A percentile compares a stretch with the other conserved stretches of the same genome.
Conservation (phyloP, 2,113 vertebrate species). For the Vireo altiloquus region DNA sequence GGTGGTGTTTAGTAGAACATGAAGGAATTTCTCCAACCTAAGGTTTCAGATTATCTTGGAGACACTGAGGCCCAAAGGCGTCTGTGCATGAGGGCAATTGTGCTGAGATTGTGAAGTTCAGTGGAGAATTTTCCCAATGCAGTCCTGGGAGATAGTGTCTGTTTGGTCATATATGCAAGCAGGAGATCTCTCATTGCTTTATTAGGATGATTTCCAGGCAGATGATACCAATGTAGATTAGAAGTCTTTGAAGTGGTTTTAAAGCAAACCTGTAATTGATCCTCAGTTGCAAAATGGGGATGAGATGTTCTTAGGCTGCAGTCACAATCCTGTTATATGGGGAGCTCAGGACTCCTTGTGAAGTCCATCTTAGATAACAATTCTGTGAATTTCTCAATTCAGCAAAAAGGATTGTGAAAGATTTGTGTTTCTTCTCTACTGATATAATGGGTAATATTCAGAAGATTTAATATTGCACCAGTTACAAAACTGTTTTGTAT, state of each 20-base stretch:
- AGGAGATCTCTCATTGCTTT: background rate
- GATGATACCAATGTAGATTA: background rate
- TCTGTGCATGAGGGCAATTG: background rate
- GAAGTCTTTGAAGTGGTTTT: background rate
- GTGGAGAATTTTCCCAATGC: background rate
- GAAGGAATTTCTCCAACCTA: background rate
- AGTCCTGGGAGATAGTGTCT: background rate
- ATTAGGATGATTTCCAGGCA: background rate
- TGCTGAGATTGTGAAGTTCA: background rate
- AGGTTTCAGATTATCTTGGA: background rate
- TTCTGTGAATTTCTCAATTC: background rate
- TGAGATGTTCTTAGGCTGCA: background rate
- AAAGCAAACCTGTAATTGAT: background rate
- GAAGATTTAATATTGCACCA: background rate
- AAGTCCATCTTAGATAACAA: background rate
- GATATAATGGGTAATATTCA: background rate
- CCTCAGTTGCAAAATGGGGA: background rate
- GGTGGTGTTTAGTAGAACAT: background rate
- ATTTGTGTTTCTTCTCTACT: background rate
- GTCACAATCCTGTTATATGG: background rate
- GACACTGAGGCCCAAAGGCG: accelerated
- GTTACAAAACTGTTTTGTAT: background rate
- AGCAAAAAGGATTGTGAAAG: background rate
- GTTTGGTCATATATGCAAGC: background rate
- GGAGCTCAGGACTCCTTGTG: background rate